Evolutionary conservation across 1,140 invertebrate genomes (phyloP), one percentile per base, ranked within the genome.

Genomic region (Pogonomyrmex barbatus): DNA sequence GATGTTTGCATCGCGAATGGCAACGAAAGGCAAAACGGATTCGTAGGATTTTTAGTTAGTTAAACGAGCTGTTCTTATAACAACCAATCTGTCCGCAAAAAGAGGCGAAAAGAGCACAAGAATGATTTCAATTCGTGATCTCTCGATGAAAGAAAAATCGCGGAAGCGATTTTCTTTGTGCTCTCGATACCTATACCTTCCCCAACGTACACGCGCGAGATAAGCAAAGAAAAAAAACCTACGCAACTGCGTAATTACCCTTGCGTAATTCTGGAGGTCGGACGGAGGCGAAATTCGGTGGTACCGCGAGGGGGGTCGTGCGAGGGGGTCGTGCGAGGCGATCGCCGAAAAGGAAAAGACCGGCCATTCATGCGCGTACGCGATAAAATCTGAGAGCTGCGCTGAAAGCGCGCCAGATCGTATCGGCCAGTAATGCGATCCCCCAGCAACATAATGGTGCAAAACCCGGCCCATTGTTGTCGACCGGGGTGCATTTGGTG

Each of bases 381-480:
- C 63, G 84, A 86, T 86, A 86, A 81, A 86, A 86, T 86, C 84
- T 81, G 76, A 81, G 76, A 79, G 84, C 76, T 14, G 52, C 52
- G 75, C 39, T 86, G 84, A 86, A 86, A 86, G 85, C 85, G 79
- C 86, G 70, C 78, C 60, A 84, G 87, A 88, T 88, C 83, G 90
- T 91, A 91, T 91, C 90, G 71, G 87, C 56, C 63, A 83, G 89
- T 91, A 91, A 90, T 89, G 90, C 87, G 89, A 91, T 91, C 90
- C 89, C 89, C 87, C 67, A 75, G 90, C 62, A 79, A 87, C 90
- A 91, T 90, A 91, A 91, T 91, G 89, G 89, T 60, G 89, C 89
- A 90, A 90, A 88, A 91, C 84, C 90, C 81, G 77, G 84, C 50
- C 87, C 84, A 91, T 91, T 91, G 90, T 91, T 90, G 87, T 87